phyloP scores from a whole-genome alignment of 2,888 invertebrate genomes.

The Oeneis ivallda region DNA sequence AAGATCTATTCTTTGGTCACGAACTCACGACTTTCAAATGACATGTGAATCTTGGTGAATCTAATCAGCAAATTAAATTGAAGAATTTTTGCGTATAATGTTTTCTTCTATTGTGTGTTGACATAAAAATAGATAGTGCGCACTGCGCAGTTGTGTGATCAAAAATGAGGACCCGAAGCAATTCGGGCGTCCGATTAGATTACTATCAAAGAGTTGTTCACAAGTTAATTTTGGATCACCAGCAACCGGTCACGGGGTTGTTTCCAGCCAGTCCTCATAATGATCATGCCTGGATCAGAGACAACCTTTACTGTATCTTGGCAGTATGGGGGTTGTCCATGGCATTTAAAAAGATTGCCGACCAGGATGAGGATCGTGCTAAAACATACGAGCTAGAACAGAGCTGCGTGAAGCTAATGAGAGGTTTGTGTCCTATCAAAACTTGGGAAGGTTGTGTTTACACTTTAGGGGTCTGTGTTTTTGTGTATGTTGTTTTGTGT shows the following conservation, averaged over 20 bases:
- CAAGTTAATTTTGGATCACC: constrained; percentile 94
- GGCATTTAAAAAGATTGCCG: constrained; percentile 99
- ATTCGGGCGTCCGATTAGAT: constrained; percentile 96
- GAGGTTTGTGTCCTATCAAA: constrained; percentile 70
- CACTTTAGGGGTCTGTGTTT: too few species aligned
- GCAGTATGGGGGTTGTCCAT: constrained; percentile 99
- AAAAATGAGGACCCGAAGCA: constrained; percentile 91
- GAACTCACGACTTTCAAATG: constrained; percentile 79
- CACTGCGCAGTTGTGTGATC: constrained; percentile 34
- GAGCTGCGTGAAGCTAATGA: constrained; percentile 93
- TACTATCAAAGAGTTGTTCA: constrained; percentile 97
- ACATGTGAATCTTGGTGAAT: too few species aligned
- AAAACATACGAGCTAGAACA: constrained; percentile 99
- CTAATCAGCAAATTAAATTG: constrained; percentile 27
- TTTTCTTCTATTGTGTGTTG: constrained; percentile 14
- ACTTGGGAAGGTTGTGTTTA: background rate
- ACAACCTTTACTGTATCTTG: constrained; percentile 98
- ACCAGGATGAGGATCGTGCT: constrained; percentile 98
- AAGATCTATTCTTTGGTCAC: too few species aligned
- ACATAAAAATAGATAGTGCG: constrained; percentile 27
- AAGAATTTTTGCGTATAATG: constrained; percentile 26
- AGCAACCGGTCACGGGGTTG: constrained; percentile 98
- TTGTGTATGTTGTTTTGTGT: too few species aligned
- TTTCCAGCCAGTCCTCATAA: constrained; percentile 94
- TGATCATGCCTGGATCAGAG: constrained; percentile 98